Conservation (phyloP, 2,888 invertebrate genomes). For the Seira sanloemensis region DNA sequence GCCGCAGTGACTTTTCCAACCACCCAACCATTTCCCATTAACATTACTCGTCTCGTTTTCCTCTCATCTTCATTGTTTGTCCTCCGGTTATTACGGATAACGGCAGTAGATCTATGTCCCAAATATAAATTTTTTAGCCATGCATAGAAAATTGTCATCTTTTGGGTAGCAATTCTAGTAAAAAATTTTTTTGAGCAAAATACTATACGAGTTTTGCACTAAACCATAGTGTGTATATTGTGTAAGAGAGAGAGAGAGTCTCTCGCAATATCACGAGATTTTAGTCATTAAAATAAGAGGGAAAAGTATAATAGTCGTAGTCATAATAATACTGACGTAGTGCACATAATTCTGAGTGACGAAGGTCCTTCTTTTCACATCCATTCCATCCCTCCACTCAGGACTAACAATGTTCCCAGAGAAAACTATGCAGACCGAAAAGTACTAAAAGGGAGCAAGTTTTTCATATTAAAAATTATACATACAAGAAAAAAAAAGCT, state of each 20-base stretch:
- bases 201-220: no score
- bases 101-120: slow-evolving; percentile 37
- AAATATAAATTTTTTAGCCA: slow-evolving; percentile 48
- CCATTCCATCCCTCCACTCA: neutral
- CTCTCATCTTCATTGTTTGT: slow-evolving; percentile 18
- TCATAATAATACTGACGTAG: slow-evolving; percentile 58
- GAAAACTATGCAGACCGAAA: slow-evolving; percentile 34
- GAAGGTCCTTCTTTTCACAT: slow-evolving; percentile 38
- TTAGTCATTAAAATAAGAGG: neutral
- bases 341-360: slow-evolving; percentile 60
- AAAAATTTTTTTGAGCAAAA: no score
- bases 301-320: slow-evolving; percentile 33
- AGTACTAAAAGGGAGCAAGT: slow-evolving; percentile 57
- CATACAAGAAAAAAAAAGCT: neutral
- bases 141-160: neutral
- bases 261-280: neutral
- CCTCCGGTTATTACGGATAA: slow-evolving; percentile 48
- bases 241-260: no score
- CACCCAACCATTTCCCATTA: neutral
- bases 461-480: slow-evolving; percentile 2
- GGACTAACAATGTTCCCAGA: neutral
- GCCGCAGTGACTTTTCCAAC: neutral
- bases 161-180: no score
- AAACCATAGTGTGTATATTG: no score
- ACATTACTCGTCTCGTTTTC: neutral